phyloP scores from a whole-genome alignment of 2,113 vertebrate genomes.

The Bos indicus region DNA sequence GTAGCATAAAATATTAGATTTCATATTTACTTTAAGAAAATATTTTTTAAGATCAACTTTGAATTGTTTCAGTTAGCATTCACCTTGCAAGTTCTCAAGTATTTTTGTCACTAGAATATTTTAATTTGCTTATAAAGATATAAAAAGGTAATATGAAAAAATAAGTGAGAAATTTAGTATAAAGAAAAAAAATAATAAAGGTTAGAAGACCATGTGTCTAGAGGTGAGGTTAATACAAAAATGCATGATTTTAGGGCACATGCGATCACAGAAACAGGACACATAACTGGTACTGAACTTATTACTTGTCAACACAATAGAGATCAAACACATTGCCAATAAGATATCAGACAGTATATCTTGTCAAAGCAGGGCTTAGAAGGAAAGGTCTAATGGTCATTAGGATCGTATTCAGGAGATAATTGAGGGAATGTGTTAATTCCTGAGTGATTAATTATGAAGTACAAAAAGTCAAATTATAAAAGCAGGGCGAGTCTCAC shows the following conservation, averaged over 20 bases:
- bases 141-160: not conserved
- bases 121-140: not conserved
- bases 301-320: not conserved
- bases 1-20: not conserved
- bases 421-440: not conserved
- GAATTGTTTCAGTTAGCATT: not conserved
- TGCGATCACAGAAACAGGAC: not conserved
- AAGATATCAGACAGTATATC: not conserved
- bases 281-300: not conserved
- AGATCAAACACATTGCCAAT: not conserved
- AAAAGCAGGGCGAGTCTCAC: not conserved
- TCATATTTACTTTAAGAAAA: conserved; percentile 2
- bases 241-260: accelerated
- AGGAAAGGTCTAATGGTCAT: not conserved
- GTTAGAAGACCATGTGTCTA: not conserved
- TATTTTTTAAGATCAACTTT: not conserved
- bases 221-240: not conserved
- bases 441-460: not conserved
- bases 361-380: not conserved
- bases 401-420: not conserved
- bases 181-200: not conserved
- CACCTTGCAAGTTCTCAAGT: not conserved
- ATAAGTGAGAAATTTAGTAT: not conserved
- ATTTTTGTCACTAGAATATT: not conserved
- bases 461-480: not conserved